phyloP scores from a whole-genome alignment of 2,113 vertebrate genomes.

The Nothobranchius furzeri region DNA sequence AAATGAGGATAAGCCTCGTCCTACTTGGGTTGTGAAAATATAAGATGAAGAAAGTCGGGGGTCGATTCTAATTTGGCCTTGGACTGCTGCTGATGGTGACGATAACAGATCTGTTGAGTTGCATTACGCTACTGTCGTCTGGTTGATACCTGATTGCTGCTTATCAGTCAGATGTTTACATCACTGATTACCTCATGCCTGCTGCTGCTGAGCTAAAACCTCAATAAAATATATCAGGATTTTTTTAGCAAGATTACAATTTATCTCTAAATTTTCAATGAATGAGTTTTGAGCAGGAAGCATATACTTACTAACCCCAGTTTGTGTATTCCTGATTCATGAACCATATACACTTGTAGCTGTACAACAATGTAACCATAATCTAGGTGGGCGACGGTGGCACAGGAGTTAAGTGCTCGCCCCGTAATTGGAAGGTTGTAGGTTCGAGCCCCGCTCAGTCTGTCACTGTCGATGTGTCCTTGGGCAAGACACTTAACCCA shows the following conservation, averaged over 20 bases:
- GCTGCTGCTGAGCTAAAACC: constrained; percentile 25
- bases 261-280: no score
- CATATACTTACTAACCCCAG: no score
- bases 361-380: no score
- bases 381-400: no score
- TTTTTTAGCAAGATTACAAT: not conserved
- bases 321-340: no score
- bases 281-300: no score
- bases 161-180: constrained; percentile 58
- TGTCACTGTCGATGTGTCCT: no score
- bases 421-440: no score
- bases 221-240: not conserved
- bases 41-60: constrained; percentile 47
- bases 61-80: constrained; percentile 70
- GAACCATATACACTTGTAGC: no score
- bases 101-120: constrained; percentile 67
- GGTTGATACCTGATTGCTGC: constrained; percentile 65
- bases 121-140: constrained; percentile 60
- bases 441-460: no score
- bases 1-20: constrained; percentile 3
- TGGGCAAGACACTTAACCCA: no score
- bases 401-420: no score
- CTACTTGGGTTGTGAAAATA: constrained; percentile 1
- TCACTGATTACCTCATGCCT: constrained; percentile 47
- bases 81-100: constrained; percentile 47